Base-by-base conservation (phyloP, 1,140 invertebrate genomes). In the Maniola jurtina region DNA sequence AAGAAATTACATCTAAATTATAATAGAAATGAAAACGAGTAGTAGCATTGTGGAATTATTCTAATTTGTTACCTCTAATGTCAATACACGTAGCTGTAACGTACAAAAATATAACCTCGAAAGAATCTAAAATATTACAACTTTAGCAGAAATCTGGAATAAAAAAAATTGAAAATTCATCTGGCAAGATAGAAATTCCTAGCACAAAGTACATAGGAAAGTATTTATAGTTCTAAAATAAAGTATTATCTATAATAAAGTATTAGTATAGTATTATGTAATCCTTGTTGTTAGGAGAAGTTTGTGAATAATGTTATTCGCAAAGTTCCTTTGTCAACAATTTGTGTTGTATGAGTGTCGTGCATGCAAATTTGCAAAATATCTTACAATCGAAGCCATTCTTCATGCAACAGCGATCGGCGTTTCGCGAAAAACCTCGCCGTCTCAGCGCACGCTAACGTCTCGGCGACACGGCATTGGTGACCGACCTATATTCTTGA, bases 381-480 rank as follows among this genome's bases (percentile, higher is more conserved):
- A 77, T 76, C 68, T 77, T 71, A 59, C 61, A 77, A 77, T 66
- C 65, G 54, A 66, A 58, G 68, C 71, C 66, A 79, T 83, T 79
- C 75, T 66, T 77, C 74, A 83, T 78, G 72, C 72, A 61, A 73
- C 64, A 59, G 68, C 68, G 72, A 80, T 74, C 72, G 71, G 70
- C 62, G 65, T 78, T 81, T 76, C 81, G 74, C 80, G 76, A 82
- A 81, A 85, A 83, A 83, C 77, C 71, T 72, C 70, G 61, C 64
- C 70, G 25, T 25, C 25, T 25, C 25, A 73, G 62, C 61, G 56
- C 82, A 88, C 78, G 82, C 85, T 83, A 88, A 88, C 77, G 76
- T 73, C 58, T 36, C 47, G 45, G 45, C 36, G 63, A 66, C 85
- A 88, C 82, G 85, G 66, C 63, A 75, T 70, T 38, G 25, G 59